A percentile compares a stretch with the other conserved stretches of the same genome.
phyloP scores from a whole-genome alignment of 2,797 vertebrate genomes.

The Pipistrellus pygmaeus region DNA sequence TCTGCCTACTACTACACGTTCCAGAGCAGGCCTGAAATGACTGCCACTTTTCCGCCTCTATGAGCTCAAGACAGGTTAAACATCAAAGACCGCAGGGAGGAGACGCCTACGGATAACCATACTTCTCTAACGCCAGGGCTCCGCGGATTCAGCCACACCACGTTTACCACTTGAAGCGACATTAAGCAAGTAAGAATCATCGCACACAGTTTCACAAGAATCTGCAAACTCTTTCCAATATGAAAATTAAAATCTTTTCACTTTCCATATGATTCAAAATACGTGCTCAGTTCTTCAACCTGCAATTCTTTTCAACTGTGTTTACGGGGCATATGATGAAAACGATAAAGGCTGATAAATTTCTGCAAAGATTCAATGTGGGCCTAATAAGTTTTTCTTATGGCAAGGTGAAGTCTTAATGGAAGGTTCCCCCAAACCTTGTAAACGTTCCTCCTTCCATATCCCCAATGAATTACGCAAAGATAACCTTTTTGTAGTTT shows the following conservation, averaged over 20 bases:
- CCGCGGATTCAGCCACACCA: background rate
- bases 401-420: background rate
- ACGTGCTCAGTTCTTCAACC: background rate
- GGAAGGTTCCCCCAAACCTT: background rate
- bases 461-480: background rate
- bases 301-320: background rate
- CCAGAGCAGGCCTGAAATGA: background rate
- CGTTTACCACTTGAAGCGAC: background rate
- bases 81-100: background rate
- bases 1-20: background rate
- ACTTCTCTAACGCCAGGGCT: background rate
- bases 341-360: background rate
- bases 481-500: conserved; percentile 41
- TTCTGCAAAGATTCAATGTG: conserved; percentile 34
- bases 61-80: background rate
- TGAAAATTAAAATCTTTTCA: conserved; percentile 12
- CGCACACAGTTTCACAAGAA: background rate
- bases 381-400: background rate
- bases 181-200: background rate
- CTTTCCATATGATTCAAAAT: background rate
- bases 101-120: background rate
- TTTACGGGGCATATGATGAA: background rate
- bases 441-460: background rate
- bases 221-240: background rate
- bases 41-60: background rate